Percentiles rank a stretch among this genome's conserved stretches.
Conservation (phyloP, 1,140 invertebrate genomes). For the Pissodes strobi region DNA sequence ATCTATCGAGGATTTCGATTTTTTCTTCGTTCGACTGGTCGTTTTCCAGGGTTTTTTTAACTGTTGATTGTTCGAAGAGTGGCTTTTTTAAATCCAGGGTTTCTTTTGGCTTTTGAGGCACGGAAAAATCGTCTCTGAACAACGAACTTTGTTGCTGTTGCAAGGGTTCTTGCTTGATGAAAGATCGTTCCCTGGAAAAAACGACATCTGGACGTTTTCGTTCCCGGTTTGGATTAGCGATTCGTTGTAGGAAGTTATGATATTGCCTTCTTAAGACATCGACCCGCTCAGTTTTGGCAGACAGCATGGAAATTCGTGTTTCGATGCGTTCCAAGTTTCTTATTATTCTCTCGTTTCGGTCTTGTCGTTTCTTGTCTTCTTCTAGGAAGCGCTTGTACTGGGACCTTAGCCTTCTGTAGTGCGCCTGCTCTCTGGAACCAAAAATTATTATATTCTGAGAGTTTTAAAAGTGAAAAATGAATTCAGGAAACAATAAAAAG, state of each 20-base stretch:
- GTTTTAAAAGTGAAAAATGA: no score
- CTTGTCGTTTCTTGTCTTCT: slow-evolving; percentile 62
- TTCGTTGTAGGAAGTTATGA: slow-evolving; percentile 34
- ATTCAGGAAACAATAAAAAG: no score
- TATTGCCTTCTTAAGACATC: slow-evolving; percentile 57
- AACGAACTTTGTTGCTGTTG: background rate
- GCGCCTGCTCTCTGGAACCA: slow-evolving; percentile 48
- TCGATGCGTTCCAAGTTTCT: slow-evolving; percentile 63
- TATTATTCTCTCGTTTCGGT: slow-evolving; percentile 64
- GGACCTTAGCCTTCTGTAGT: slow-evolving; percentile 58
- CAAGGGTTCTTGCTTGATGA: slow-evolving; percentile 1
- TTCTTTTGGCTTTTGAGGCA: background rate
- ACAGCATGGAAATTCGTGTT: slow-evolving; percentile 60
- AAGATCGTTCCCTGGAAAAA: background rate
- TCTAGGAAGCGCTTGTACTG: slow-evolving; percentile 66
- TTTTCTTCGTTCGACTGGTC: slow-evolving; percentile 26
- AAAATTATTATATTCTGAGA: no score
- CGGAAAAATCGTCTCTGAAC: background rate
- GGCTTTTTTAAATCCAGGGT: background rate
- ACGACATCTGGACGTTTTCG: no score
- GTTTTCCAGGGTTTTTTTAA: background rate
- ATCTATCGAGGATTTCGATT: slow-evolving; percentile 32
- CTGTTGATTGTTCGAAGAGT: background rate
- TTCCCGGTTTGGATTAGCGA: background rate
- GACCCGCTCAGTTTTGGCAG: slow-evolving; percentile 65